Evolutionary conservation across 2,888 invertebrate species (phyloP), one percentile per base, ranked within the genome.

Genomic region (Rhingia rostrata): DNA sequence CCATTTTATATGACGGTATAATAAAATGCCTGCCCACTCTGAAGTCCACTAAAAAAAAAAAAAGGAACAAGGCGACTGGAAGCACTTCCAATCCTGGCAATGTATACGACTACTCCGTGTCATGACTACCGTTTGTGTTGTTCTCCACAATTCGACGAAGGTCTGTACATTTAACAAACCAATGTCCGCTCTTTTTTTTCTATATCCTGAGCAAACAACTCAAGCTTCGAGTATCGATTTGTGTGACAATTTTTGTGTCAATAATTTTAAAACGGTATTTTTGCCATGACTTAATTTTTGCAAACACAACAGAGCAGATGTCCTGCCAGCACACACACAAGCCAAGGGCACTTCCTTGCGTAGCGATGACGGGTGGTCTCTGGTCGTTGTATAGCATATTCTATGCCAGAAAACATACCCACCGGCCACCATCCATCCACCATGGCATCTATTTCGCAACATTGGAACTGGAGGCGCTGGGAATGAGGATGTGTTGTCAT

Each of bases 391-490:
- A 12, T n/a, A 35, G 7, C 3, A 56, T 22, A 58, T 37, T 30
- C 14, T 2, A 0, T 10, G 4, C 22, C 30, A 10, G 10, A 5
- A 4, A 2, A 37, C 37, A 6, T 5, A 4, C 7, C 5, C 58
- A 39, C 22, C 4, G 10, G 6, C 30, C 6, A 4, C n/a, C n/a
- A n/a, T n/a, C n/a, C n/a, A n/a, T n/a, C n/a, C n/a, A 33, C 3
- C 14, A n/a, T 7, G 22, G 14, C 70, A 66, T 77, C 54, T 72
- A 77, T 82, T 77, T 77, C 53, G 14, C 54, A 56, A 22, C 10
- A 56, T 53, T 12, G 33, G 58, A 75, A 66, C 64, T 75, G 72
- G 72, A 66, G 72, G 61, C 70, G 63, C 51, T 64, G 75, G 47
- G 58, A 66, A 39, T 64, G 10, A 39, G 74, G 49, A 64, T 41